A percentile compares a stretch with the other conserved stretches of the same genome.
Evolutionary conservation across 2,113 vertebrate species (phyloP).

Genomic region (Crotalus helleri): DNA sequence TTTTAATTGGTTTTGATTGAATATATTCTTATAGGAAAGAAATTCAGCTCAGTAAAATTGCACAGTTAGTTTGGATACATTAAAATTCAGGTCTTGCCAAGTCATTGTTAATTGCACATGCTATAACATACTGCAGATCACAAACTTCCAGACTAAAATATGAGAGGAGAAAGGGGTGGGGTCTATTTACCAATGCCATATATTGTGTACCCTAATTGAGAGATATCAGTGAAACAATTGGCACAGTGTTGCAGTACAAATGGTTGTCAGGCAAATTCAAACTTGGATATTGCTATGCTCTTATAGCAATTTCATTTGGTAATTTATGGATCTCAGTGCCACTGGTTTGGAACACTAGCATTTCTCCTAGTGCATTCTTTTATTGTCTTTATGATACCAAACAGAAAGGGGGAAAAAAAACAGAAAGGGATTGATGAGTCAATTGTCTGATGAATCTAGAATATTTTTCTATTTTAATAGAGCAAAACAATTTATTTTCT

Average conservation of each 20-base stretch:
- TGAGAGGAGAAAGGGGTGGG: conserved; percentile 4
- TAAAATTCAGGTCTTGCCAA: not conserved
- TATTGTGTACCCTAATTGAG: conserved; percentile 55
- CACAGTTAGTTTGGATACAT: not conserved
- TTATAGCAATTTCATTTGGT: conserved; percentile 39
- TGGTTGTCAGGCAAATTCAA: conserved; percentile 45
- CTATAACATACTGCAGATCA: conserved; percentile 58
- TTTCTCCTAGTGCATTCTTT: not conserved
- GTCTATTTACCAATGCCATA: conserved; percentile 38
- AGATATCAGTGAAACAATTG: conserved; percentile 52
- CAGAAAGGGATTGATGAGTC: not conserved
- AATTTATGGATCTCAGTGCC: conserved; percentile 7
- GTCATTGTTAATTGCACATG: conserved; percentile 44
- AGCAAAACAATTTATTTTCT: not conserved
- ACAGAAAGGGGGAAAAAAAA: no score
- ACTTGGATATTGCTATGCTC: conserved; percentile 30
- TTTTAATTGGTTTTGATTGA: not conserved
- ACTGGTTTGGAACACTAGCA: not conserved
- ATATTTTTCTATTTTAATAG: not conserved
- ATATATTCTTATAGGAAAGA: not conserved
- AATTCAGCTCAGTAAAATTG: not conserved
- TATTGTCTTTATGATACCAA: not conserved
- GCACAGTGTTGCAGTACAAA: not conserved
- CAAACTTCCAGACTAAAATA: conserved; percentile 54
- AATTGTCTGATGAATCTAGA: not conserved